Evolutionary conservation across 2,797 vertebrate species (phyloP).

Genomic region (Lycodopsis pacificus): DNA sequence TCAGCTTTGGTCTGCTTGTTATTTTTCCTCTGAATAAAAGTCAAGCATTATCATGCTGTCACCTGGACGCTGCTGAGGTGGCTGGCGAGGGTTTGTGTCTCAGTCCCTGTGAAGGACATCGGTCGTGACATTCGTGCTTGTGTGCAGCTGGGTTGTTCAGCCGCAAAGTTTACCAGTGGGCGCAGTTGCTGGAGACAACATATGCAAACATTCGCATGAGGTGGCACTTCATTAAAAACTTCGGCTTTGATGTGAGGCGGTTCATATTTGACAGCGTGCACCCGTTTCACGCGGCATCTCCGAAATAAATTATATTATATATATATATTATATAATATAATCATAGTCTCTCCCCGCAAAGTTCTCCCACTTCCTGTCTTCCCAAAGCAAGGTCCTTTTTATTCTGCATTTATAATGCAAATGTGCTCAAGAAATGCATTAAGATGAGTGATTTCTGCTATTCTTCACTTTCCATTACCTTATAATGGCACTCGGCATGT

Average conservation of each 20-base stretch:
- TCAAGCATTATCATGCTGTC: too few species aligned
- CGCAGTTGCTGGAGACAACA: constrained; percentile 34
- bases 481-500: constrained; percentile 65
- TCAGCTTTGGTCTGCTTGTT: constrained; percentile 36
- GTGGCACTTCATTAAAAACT: constrained; percentile 27
- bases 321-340: constrained; percentile 25
- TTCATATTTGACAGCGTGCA: constrained; percentile 30
- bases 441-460: constrained; percentile 72
- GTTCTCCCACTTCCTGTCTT: constrained; percentile 50
- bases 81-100: constrained; percentile 19
- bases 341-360: constrained; percentile 41
- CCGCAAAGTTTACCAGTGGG: constrained; percentile 35
- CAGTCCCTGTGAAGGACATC: constrained; percentile 51
- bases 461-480: constrained; percentile 69
- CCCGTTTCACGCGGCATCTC: constrained; percentile 31
- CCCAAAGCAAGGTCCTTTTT: constrained; percentile 67
- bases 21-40: constrained; percentile 41
- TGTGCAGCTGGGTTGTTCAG: constrained; percentile 44
- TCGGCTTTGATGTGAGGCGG: neutral
- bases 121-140: constrained; percentile 39
- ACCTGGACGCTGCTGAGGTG: constrained; percentile 34
- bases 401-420: constrained; percentile 82
- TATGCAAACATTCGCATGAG: constrained; percentile 32
- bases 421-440: constrained; percentile 82
- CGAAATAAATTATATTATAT: constrained; percentile 42